phyloP scores from a whole-genome alignment of 2,797 vertebrate genomes.

The Enteromius mattozi region DNA sequence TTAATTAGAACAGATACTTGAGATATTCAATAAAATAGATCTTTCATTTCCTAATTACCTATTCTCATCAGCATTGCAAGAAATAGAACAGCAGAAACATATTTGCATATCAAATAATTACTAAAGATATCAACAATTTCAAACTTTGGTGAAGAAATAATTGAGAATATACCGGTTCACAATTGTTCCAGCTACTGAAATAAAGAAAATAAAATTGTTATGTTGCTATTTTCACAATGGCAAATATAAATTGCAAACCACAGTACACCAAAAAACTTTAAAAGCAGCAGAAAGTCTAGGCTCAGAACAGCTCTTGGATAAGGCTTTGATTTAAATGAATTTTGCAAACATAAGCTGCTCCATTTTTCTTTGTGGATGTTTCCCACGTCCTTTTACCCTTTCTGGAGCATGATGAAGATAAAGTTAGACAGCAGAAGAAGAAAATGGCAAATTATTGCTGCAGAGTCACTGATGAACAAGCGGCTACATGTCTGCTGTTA shows the following conservation, averaged over 20 bases:
- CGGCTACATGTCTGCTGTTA: constrained; percentile 6
- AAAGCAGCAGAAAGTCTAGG: neutral
- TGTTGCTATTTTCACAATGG: too few relatives aligned
- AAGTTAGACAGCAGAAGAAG: constrained; percentile 37
- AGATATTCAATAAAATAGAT: neutral
- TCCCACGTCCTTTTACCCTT: constrained; percentile 36
- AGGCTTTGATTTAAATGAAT: constrained; percentile 24
- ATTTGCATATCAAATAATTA: neutral
- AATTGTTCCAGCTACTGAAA: neutral
- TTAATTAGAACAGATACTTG: neutral
- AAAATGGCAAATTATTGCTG: constrained; percentile 36
- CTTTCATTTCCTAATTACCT: neutral
- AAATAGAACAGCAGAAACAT: neutral
- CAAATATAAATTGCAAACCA: neutral
- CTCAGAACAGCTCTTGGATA: neutral
- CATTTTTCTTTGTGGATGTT: constrained; percentile 26
- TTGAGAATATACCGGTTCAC: neutral
- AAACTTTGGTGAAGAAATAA: neutral
- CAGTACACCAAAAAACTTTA: neutral
- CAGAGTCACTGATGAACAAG: constrained; percentile 5
- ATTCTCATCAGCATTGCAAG: neutral
- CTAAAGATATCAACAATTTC: neutral
- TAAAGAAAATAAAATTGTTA: too few relatives aligned
- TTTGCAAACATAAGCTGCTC: constrained; percentile 34
- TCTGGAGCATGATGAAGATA: constrained; percentile 37